Evolutionary conservation across 2,113 vertebrate genomes (phyloP).

Genomic region (Oryzias celebensis): DNA sequence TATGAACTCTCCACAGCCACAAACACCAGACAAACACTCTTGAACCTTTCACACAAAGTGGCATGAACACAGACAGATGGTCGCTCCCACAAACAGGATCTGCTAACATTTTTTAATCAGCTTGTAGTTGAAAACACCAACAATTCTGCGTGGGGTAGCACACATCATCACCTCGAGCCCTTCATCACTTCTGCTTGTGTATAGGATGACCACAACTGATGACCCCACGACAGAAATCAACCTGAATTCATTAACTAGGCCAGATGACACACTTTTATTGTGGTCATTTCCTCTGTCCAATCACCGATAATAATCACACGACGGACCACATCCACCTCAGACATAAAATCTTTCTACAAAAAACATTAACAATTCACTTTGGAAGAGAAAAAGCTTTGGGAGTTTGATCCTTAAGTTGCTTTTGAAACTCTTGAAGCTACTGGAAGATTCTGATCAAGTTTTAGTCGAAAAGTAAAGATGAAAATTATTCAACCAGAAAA

Average conservation of each 20-base stretch:
- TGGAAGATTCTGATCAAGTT: conserved; percentile 77
- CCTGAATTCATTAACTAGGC: conserved; percentile 48
- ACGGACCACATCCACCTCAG: conserved; percentile 47
- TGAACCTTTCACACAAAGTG: conserved; percentile 6
- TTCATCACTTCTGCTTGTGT: conserved; percentile 11
- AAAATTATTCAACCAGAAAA: conserved; percentile 63
- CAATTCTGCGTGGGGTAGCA: conserved; percentile 1
- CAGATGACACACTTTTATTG: conserved; percentile 49
- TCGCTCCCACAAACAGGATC: background rate
- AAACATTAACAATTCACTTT: too few species aligned
- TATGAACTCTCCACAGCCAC: conserved; percentile 41
- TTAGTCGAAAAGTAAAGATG: conserved; percentile 75
- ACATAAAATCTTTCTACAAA: background rate
- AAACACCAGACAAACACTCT: conserved; percentile 31
- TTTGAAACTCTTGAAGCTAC: conserved; percentile 34
- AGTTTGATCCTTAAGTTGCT: conserved; percentile 30
- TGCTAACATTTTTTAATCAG: conserved; percentile 6
- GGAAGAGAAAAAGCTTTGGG: conserved; percentile 37
- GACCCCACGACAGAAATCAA: conserved; percentile 62
- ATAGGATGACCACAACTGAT: conserved; percentile 33
- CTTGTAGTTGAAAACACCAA: conserved; percentile 7
- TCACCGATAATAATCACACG: conserved; percentile 64
- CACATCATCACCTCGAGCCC: conserved; percentile 9
- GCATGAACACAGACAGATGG: conserved; percentile 1
- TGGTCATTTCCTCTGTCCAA: conserved; percentile 49